Conservation (phyloP, 1,140 invertebrate genomes). For the Drosophila ananassae region DNA sequence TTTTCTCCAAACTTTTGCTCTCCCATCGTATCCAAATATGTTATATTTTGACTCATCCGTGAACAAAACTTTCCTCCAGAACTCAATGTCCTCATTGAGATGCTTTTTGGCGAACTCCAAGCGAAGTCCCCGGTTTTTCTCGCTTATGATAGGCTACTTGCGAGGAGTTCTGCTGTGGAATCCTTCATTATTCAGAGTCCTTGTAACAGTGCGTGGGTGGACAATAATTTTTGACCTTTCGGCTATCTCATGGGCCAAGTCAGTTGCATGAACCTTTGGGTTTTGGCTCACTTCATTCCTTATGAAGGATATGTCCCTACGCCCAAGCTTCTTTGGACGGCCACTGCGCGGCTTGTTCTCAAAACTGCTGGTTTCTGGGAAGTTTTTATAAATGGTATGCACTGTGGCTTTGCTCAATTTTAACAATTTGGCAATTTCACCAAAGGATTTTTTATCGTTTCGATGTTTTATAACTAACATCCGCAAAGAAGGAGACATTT, state of each 20-base stretch:
- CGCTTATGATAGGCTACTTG: constrained; percentile 14
- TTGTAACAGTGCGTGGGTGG: constrained; percentile 10
- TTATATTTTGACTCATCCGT: constrained; percentile 28
- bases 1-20: constrained; percentile 6
- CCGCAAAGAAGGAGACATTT: too few relatives aligned
- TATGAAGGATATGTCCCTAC: constrained; percentile 18
- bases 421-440: constrained; percentile 11
- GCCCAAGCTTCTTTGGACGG: constrained; percentile 11
- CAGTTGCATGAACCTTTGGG: constrained; percentile 3
- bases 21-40: constrained; percentile 9
- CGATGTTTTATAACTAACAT: too few relatives aligned
- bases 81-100: constrained; percentile 10
- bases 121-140: constrained; percentile 12
- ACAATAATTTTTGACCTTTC: constrained; percentile 16
- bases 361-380: not conserved
- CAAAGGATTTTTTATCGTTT: too few relatives aligned
- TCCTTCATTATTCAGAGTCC: constrained; percentile 13
- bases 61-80: constrained; percentile 22
- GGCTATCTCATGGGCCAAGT: constrained; percentile 2
- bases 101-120: constrained; percentile 15
- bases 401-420: constrained; percentile 14
- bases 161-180: not conserved
- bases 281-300: not conserved
- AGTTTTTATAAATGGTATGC: constrained; percentile 13
- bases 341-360: constrained; percentile 17